These are phyloP conservation scores for Hydrotaea diabolus DNA, from an alignment of 2,888 invertebrate species.

Conservation along the genomic window DNA sequence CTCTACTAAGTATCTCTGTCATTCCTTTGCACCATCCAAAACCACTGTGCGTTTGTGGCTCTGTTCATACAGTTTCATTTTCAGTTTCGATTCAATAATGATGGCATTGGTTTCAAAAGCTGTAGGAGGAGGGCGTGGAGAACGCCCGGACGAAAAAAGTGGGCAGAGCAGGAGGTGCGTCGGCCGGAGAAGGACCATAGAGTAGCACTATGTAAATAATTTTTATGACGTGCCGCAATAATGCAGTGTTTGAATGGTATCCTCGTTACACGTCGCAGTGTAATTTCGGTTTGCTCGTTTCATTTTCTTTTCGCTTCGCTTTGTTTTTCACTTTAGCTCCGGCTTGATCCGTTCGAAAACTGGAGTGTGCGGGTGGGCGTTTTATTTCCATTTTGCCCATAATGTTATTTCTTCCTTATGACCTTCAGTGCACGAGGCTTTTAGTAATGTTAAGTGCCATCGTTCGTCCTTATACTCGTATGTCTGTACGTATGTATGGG, in stretches of 20 bases:
- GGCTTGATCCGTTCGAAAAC: background rate
- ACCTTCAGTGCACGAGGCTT: slow-evolving; percentile 13
- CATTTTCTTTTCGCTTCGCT: background rate
- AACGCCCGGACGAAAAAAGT: background rate
- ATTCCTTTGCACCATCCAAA: background rate
- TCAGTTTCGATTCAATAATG: slow-evolving; percentile 25
- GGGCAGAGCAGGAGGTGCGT: slow-evolving; percentile 25
- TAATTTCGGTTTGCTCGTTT: slow-evolving; percentile 7
- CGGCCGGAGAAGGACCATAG: background rate
- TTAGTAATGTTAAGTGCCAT: background rate
- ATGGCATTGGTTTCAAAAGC: background rate
- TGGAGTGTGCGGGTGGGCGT: background rate
- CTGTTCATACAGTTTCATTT: background rate
- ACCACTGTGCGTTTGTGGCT: background rate
- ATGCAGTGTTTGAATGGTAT: slow-evolving; percentile 40
- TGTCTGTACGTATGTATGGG: background rate
- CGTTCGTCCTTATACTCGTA: background rate
- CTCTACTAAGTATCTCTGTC: too few relatives aligned
- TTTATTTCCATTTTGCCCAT: slow-evolving; percentile 27
- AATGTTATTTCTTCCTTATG: background rate
- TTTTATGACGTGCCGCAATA: slow-evolving; percentile 61
- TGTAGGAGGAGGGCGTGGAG: background rate
- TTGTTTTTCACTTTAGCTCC: too few relatives aligned
- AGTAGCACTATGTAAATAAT: slow-evolving; percentile 58
- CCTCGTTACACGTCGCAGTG: background rate